Evolutionary conservation across 1,140 invertebrate species (phyloP), one percentile per base, ranked within the genome.

Genomic region (Macrocentrus cingulum): DNA sequence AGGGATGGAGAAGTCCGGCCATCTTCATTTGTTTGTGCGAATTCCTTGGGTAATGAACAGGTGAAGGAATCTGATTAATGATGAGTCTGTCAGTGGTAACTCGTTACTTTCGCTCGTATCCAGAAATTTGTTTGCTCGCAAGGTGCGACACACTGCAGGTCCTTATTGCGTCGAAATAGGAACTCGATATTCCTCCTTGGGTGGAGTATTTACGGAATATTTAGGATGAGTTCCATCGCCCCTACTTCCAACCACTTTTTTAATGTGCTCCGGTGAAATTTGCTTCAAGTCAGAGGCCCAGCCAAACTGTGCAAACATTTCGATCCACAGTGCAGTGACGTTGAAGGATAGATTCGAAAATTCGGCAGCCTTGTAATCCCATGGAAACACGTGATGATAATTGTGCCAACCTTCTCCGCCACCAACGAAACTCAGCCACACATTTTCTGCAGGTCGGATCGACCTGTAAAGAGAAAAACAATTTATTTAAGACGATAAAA

Each of bases 371-470:
- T 82, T 82, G 70, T 90, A 90, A 76, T 94, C 91, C 80, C 89
- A 91, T 0, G 94, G 93, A 74, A 96, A 96, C 0, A 88, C 87
- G 72, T 96, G 94, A 71, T 97, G 94, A 74, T 94, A 97, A 77
- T 95, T 95, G 76, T 95, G 92, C 85, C 90, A 94, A 13, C 92
- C 92, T 77, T 91, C 89, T 0, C 80, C 79, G 34, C 80, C 72
- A 11, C 58, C 63, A 0, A 69, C 0, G 3, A 74, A 23, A 0
- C 72, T 59, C 1, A 82, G 75, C 0, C 60, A 44, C 13, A 13
- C 41, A 48, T 66, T 67, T 19, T 69, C 62, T 1, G 62, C 64
- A 7, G 66, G 61, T 11, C 37, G 85, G 51, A 92, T 91, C n/a
- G 86, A 55, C 9, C 1, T 34, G 11, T 34, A 22, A 16, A 46